Conservation (phyloP, 2,113 vertebrate genomes). For the Hemiscyllium ocellatum region DNA sequence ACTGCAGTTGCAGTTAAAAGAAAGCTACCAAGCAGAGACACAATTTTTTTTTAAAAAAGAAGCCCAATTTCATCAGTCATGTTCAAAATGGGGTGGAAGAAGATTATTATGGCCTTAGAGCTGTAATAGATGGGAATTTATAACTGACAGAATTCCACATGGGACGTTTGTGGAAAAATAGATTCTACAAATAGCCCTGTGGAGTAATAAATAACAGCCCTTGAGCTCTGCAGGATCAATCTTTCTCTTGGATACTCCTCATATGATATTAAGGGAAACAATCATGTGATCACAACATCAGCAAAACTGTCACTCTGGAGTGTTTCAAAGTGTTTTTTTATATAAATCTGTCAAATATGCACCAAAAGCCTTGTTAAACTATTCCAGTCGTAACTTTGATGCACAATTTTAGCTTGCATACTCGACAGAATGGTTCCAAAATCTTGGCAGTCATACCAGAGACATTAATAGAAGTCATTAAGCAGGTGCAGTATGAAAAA, state of each 20-base stretch:
- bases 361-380: not conserved
- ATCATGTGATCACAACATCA: not conserved
- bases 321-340: not conserved
- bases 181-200: not conserved
- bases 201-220: conserved; percentile 3
- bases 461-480: not conserved
- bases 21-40: not conserved
- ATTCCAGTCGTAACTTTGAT: not conserved
- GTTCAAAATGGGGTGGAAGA: not conserved
- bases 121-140: not conserved
- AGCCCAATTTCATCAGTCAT: not conserved
- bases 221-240: not conserved
- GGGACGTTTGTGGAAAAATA: not conserved
- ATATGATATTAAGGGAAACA: conserved; percentile 2
- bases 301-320: conserved; percentile 3
- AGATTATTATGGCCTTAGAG: not conserved
- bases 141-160: not conserved
- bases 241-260: conserved; percentile 8
- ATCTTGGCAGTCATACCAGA: not conserved
- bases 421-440: not conserved
- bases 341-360: not conserved
- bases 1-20: not conserved
- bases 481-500: not conserved
- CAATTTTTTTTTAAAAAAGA: not conserved
- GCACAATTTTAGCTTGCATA: not conserved